Percentiles rank a stretch among this genome's conserved stretches.
Evolutionary conservation across 2,113 vertebrate genomes (phyloP).

Genomic region (Benitochromis conjunctus): DNA sequence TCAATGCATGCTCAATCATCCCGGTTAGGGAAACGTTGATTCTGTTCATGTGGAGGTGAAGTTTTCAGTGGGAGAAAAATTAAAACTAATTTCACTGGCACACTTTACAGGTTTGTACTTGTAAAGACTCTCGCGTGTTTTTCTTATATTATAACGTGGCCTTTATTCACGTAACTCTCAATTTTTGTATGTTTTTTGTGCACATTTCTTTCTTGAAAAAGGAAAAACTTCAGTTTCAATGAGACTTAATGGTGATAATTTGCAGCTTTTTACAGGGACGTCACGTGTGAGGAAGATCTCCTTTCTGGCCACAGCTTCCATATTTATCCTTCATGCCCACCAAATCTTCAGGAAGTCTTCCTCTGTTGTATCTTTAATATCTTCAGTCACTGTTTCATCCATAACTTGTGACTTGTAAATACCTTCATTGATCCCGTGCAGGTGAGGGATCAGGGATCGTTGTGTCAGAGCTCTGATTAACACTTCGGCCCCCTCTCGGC

Average conservation of each 20-base stretch:
- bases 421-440: background rate
- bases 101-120: background rate
- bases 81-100: background rate
- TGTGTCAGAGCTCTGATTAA: background rate
- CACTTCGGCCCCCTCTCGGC: background rate
- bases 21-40: background rate
- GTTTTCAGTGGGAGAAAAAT: background rate
- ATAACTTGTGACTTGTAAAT: background rate
- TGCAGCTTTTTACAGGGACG: background rate
- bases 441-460: background rate
- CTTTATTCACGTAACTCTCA: background rate
- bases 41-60: background rate
- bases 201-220: background rate
- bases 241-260: background rate
- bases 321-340: background rate
- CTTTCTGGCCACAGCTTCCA: background rate
- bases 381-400: background rate
- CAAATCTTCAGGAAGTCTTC: background rate
- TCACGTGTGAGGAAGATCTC: background rate
- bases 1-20: background rate
- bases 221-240: background rate
- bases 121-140: background rate
- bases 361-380: background rate
- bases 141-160: background rate
- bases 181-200: background rate